Evolutionary conservation across 1,140 invertebrate genomes (phyloP), one percentile per base, ranked within the genome.

Genomic region (Archivesica marissinica): DNA sequence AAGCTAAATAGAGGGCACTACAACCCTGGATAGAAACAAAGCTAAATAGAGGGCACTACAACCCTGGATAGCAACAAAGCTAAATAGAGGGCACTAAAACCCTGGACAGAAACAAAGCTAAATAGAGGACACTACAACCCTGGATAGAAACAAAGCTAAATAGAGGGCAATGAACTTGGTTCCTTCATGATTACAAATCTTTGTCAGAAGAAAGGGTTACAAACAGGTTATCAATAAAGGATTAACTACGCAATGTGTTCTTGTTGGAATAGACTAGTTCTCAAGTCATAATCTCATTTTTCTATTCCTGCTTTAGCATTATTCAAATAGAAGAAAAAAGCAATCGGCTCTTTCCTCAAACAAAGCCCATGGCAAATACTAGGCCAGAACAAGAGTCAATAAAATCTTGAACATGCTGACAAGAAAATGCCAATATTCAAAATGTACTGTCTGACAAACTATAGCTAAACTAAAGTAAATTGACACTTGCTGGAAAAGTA

Each of bases 401-500:
- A 64, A 64, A 64, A 64, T 64, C 30, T 30, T 25, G 13, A 35
- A 64, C 59, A 64, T 17, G 2, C 59, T 35, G 59, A 64, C 59
- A 64, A 35, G 30, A 25, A 64, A 64, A 64, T 64, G 59, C 59
- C 59, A 25, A 64, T 64, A 64, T 64, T 64, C 38, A 13, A 17
- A 64, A 33, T 17, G 59, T 35, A 35, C 59, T 64, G 59, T 35
- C 59, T 64, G 59, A 33, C 30, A 35, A 35, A 64, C 59, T 35
- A 64, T 28, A 64, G 59, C 30, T 35, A 35, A 64, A 30, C 2
- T 3, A 64, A 64, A 64, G 59, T 33, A 64, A 64, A 64, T 64
- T 64, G 59, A 64, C 59, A 64, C 59, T 64, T 20, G 59, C 59
- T 64, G 23, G 20, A 64, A 64, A 64, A 64, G 59, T 64, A 64